These are phyloP conservation scores for Propithecus coquereli DNA, from an alignment of 2,113 vertebrate genomes.

Conservation along the genomic window DNA sequence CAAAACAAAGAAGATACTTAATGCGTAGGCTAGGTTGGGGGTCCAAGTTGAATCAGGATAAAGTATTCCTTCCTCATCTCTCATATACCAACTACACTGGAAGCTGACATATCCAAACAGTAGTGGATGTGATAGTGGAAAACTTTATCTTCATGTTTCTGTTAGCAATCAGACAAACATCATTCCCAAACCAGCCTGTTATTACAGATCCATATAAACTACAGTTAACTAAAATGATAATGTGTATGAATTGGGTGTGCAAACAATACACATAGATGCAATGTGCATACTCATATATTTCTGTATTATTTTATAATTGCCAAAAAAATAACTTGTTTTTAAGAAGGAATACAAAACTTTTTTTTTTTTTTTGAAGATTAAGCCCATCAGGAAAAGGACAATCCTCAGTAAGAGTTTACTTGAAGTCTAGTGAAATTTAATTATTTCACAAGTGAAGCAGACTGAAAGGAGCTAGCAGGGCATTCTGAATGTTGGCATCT, in stretches of 20 bases:
- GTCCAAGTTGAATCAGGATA: slow-evolving; percentile 31
- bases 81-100: slow-evolving; percentile 41
- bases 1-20: not conserved
- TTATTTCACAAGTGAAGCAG: not conserved
- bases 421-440: not conserved
- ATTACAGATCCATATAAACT: slow-evolving; percentile 35
- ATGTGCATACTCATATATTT: not conserved
- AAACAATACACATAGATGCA: not conserved
- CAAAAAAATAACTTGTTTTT: not conserved
- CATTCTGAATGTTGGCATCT: slow-evolving; percentile 43
- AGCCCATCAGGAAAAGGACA: not conserved
- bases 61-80: not conserved
- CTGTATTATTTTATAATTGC: slow-evolving; percentile 11
- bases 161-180: slow-evolving; percentile 27
- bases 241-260: not conserved
- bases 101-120: slow-evolving; percentile 19
- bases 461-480: not conserved
- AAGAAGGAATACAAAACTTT: not conserved
- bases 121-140: slow-evolving; percentile 44
- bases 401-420: not conserved
- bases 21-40: not conserved
- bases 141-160: slow-evolving; percentile 51
- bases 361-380: not conserved
- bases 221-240: not conserved
- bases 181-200: slow-evolving; percentile 19